Evolutionary conservation across 2,888 invertebrate species (phyloP).

Genomic region (Oconnorella tubifera): DNA sequence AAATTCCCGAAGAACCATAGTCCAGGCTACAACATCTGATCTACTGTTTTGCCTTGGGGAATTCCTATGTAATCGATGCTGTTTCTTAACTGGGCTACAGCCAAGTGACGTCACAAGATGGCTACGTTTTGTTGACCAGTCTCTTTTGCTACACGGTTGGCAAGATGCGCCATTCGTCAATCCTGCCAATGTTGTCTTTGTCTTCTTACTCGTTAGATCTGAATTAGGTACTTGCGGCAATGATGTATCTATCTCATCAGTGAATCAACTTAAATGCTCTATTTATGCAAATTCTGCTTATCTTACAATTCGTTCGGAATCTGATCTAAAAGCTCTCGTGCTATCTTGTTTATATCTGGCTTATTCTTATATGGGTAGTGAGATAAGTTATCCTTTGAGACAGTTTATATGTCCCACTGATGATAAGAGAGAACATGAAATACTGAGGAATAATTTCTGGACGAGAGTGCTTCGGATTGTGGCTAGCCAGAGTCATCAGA

Average conservation of each 20-base stretch:
- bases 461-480: neutral
- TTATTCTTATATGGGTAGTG: neutral
- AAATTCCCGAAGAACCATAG: neutral
- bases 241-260: too few species aligned
- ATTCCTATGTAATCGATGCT: neutral
- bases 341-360: neutral
- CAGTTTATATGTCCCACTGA: neutral
- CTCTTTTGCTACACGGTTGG: constrained; percentile 15
- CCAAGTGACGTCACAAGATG: neutral
- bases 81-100: neutral
- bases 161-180: constrained; percentile 24
- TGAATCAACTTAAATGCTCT: too few species aligned
- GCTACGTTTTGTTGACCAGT: neutral
- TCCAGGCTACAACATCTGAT: neutral
- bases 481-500: neutral
- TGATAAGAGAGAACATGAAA: neutral
- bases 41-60: neutral
- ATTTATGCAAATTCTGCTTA: neutral
- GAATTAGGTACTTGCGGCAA: constrained; percentile 7
- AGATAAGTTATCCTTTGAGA: neutral
- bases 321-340: neutral
- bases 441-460: neutral
- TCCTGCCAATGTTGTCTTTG: constrained; percentile 23
- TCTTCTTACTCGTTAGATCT: constrained; percentile 20
- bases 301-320: neutral